Conservation (phyloP, 2,797 vertebrate species). For the Halcyon smyrnensis region DNA sequence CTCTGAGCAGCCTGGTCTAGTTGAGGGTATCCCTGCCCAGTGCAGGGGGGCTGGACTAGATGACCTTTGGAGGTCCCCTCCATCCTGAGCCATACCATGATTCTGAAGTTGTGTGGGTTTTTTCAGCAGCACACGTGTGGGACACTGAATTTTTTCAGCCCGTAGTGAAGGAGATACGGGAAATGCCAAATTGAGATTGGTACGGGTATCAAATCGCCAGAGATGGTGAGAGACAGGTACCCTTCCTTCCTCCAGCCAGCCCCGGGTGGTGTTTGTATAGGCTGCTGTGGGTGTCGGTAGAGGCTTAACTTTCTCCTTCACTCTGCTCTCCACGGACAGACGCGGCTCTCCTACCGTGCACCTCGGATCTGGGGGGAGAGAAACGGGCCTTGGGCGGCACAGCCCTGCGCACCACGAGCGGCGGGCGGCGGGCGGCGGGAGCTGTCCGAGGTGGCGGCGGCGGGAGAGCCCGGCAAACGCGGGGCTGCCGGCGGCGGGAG, state of each 20-base stretch:
- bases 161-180: background rate
- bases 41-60: too few relatives aligned
- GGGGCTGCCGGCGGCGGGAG: too few relatives aligned
- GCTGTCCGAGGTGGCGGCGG: background rate
- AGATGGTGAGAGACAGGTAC: background rate
- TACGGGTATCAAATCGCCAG: rapidly evolving
- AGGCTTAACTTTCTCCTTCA: background rate
- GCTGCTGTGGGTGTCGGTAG: too few relatives aligned
- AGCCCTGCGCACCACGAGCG: background rate
- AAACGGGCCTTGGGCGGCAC: too few relatives aligned
- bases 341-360: rapidly evolving
- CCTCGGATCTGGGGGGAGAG: rapidly evolving
- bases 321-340: rapidly evolving
- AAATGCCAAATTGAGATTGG: background rate
- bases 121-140: rapidly evolving
- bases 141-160: background rate
- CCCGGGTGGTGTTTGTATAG: rapidly evolving
- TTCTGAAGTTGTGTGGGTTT: background rate
- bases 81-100: too few relatives aligned
- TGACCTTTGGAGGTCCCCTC: too few relatives aligned
- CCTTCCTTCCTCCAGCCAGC: background rate
- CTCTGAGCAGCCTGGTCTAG: too few relatives aligned
- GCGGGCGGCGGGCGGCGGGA: background rate
- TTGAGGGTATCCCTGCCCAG: too few relatives aligned
- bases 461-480: rapidly evolving